Evolutionary conservation across 2,888 invertebrate species (phyloP).

Genomic region (Conops quadrifasciatus): DNA sequence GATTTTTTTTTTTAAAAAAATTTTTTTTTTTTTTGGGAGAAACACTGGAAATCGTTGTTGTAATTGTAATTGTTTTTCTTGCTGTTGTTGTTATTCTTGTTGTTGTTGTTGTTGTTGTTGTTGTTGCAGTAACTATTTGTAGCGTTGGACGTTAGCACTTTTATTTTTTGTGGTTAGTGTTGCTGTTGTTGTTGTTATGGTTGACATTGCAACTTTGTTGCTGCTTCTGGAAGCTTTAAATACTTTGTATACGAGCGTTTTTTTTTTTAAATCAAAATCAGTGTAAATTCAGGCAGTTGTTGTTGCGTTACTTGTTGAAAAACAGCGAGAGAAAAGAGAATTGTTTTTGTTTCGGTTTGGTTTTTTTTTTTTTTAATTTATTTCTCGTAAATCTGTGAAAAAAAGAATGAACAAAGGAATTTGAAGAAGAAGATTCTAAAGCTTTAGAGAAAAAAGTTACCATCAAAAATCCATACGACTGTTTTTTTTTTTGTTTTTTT

Average conservation of each 20-base stretch:
- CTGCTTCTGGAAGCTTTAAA: conserved; percentile 31
- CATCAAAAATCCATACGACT: conserved; percentile 4
- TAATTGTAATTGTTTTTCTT: conserved; percentile 22
- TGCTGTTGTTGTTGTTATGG: conserved; percentile 37
- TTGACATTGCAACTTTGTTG: conserved; percentile 40
- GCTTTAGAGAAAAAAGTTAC: background rate
- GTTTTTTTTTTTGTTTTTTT: background rate
- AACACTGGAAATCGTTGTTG: too few species aligned
- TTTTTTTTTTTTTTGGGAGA: conserved; percentile 27
- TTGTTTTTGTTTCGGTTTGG: too few species aligned
- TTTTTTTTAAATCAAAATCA: conserved; percentile 12
- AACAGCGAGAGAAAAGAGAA: background rate
- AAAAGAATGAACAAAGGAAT: background rate
- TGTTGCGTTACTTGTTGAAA: conserved; percentile 18
- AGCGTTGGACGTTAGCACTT: conserved; percentile 13
- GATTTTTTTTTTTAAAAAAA: conserved; percentile 20
- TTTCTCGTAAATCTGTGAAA: too few species aligned
- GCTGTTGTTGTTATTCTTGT: conserved; percentile 12
- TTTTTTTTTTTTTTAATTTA: conserved; percentile 17
- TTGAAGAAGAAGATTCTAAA: background rate
- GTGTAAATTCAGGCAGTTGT: conserved; percentile 26
- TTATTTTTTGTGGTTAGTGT: conserved; percentile 30
- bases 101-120: too few species aligned
- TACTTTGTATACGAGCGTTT: background rate
- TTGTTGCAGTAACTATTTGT: background rate